Conservation (phyloP, 2,888 invertebrate genomes). For the Isoperla grammatica region DNA sequence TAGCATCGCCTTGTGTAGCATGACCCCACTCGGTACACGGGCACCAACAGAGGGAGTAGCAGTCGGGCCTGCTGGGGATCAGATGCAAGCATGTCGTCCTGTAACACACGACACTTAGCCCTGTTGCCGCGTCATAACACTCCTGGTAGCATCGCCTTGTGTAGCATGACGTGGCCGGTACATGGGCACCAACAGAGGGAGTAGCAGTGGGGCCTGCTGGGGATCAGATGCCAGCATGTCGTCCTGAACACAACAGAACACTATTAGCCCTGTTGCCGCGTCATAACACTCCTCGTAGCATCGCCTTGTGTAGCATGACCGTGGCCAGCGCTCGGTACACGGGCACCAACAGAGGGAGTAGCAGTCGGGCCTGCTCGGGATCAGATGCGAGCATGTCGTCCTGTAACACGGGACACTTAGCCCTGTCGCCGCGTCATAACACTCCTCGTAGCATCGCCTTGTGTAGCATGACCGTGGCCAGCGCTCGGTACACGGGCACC, state of each 20-base stretch:
- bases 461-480: slow-evolving; percentile 67
- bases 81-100: slow-evolving; percentile 35
- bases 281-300: too few relatives aligned
- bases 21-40: slow-evolving; percentile 71
- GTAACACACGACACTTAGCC: too few relatives aligned
- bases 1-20: slow-evolving; percentile 74
- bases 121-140: too few relatives aligned
- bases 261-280: too few relatives aligned
- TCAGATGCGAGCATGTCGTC: slow-evolving; percentile 35
- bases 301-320: slow-evolving; percentile 72
- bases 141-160: slow-evolving; percentile 77
- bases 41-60: slow-evolving; percentile 57
- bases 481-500: slow-evolving; percentile 70
- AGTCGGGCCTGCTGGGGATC: slow-evolving; percentile 30
- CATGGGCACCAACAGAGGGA: slow-evolving; percentile 63
- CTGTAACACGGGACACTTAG: too few relatives aligned
- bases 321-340: slow-evolving; percentile 73
- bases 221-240: slow-evolving; percentile 33
- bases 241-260: slow-evolving; percentile 34
- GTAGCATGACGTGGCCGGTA: slow-evolving; percentile 73
- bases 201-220: slow-evolving; percentile 31
- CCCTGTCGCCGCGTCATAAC: too few relatives aligned
- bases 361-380: slow-evolving; percentile 29
- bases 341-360: slow-evolving; percentile 59
- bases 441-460: slow-evolving; percentile 81